Percentiles rank a stretch among this genome's conserved stretches.
Conservation (phyloP, 2,113 vertebrate species). For the Rhadina sibilatrix region DNA sequence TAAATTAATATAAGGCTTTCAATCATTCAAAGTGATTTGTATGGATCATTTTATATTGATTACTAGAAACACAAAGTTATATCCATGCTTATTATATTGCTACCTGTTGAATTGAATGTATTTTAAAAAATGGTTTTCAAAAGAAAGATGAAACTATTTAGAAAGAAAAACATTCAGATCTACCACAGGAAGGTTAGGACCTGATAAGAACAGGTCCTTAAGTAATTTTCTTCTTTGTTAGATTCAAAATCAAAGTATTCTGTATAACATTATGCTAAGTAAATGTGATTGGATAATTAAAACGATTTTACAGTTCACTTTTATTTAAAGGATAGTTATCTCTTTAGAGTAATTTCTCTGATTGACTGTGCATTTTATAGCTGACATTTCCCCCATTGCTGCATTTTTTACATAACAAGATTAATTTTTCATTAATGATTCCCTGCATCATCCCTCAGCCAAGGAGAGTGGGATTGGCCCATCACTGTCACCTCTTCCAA, state of each 20-base stretch:
- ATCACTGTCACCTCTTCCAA: neutral
- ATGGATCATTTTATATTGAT: slow-evolving; percentile 1
- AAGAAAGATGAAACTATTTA: neutral
- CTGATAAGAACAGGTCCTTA: neutral
- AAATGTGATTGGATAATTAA: neutral
- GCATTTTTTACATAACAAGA: neutral
- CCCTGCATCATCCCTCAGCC: neutral
- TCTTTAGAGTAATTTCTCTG: neutral
- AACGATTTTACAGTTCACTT: neutral
- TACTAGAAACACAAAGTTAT: neutral
- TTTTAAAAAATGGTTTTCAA: neutral
- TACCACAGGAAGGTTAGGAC: neutral
- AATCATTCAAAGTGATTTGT: slow-evolving; percentile 22
- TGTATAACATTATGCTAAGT: neutral
- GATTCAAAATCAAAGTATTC: neutral
- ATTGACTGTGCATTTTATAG: neutral
- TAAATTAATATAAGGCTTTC: slow-evolving; percentile 23
- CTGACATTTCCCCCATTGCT: neutral
- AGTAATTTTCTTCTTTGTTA: neutral
- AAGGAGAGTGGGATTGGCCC: neutral
- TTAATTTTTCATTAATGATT: neutral
- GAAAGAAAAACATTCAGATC: neutral
- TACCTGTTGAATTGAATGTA: neutral
- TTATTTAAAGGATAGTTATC: neutral
- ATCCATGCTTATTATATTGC: neutral